phyloP scores from a whole-genome alignment of 2,888 invertebrate genomes.

The Petrophora chlorosata region DNA sequence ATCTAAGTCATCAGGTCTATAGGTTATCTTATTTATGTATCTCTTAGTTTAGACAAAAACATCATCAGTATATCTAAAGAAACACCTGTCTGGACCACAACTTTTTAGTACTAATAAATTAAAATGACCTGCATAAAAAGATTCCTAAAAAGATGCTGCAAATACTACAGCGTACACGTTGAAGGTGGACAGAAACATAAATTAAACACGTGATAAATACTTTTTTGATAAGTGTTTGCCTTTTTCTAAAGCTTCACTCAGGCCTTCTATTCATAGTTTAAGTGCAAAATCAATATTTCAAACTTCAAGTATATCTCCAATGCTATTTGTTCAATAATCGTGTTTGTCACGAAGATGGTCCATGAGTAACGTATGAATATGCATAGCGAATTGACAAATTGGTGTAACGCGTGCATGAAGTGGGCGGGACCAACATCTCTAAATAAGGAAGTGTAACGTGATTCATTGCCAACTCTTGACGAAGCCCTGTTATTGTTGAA shows the following conservation, averaged over 20 bases:
- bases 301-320: background rate
- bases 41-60: too few relatives aligned
- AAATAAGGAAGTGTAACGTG: constrained; percentile 23
- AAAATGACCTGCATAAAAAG: background rate
- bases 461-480: constrained; percentile 30
- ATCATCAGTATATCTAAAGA: background rate
- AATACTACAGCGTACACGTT: constrained; percentile 9
- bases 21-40: too few relatives aligned
- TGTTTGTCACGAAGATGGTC: constrained; percentile 28
- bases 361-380: constrained; percentile 30
- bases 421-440: constrained; percentile 30
- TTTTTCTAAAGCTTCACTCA: constrained; percentile 1
- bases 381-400: constrained; percentile 36
- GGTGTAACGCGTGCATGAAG: constrained; percentile 23
- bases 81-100: background rate
- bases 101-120: background rate
- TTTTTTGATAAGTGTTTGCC: constrained; percentile 8
- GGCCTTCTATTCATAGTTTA: background rate
- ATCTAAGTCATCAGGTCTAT: too few relatives aligned
- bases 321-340: constrained; percentile 5
- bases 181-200: too few relatives aligned
- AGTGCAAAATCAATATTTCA: constrained; percentile 25
- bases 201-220: constrained; percentile 5
- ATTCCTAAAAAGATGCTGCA: background rate
- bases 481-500: too few relatives aligned